Percentiles rank a stretch among this genome's conserved stretches.
These are phyloP conservation scores for Antheraea mylitta DNA, from an alignment of 1,140 invertebrate species.

Conservation along the genomic window DNA sequence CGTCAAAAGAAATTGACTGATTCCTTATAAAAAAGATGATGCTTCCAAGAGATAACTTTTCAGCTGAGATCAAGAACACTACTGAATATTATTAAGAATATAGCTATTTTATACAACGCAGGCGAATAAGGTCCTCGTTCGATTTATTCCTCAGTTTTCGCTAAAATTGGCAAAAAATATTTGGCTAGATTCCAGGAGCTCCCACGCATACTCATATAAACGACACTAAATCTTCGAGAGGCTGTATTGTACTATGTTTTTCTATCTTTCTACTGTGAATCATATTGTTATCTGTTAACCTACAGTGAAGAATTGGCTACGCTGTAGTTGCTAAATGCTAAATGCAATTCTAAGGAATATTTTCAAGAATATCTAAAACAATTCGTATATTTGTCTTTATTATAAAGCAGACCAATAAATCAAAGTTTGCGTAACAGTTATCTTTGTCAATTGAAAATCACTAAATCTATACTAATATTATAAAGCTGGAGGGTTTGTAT, in stretches of 20 bases:
- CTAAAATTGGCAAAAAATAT: conserved; percentile 55
- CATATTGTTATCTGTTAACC: background rate
- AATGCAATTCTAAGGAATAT: too few relatives aligned
- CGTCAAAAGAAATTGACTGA: background rate
- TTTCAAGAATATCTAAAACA: too few relatives aligned
- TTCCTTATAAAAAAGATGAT: background rate
- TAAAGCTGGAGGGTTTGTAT: too few relatives aligned
- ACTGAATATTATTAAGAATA: conserved; percentile 1
- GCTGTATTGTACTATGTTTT: conserved; percentile 17
- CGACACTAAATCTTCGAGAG: conserved; percentile 37
- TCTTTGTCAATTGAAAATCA: too few relatives aligned
- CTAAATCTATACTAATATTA: too few relatives aligned
- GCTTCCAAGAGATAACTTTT: background rate
- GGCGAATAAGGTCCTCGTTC: conserved; percentile 22
- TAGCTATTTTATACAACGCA: background rate
- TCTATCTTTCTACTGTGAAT: conserved; percentile 1
- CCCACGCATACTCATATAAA: conserved; percentile 36
- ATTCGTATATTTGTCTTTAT: too few relatives aligned
- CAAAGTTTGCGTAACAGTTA: too few relatives aligned
- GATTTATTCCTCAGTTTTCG: conserved; percentile 45
- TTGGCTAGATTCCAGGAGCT: conserved; percentile 44
- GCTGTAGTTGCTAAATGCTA: background rate
- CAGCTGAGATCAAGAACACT: background rate
- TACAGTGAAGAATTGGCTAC: background rate
- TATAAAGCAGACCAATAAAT: too few relatives aligned